Evolutionary conservation across 2,888 invertebrate genomes (phyloP).

Genomic region (Zonitis immaculata): DNA sequence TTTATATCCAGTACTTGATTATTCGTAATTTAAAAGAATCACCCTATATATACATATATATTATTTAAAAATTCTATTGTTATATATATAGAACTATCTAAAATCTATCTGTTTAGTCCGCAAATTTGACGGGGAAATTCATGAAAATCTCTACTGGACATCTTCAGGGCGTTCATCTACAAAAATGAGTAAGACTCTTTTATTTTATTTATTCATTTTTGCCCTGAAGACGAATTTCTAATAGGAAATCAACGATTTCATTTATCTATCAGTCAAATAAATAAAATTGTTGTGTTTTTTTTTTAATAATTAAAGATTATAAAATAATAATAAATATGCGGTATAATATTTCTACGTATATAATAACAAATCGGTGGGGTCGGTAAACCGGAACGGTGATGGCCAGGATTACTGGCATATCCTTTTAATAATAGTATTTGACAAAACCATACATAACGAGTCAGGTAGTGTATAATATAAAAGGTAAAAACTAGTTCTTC

Average conservation of each 20-base stretch:
- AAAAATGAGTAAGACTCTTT: slow-evolving; percentile 9
- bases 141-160: slow-evolving; percentile 10
- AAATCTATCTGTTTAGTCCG: slow-evolving; percentile 7
- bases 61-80: too few relatives aligned
- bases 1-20: slow-evolving; percentile 8
- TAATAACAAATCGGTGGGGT: slow-evolving; percentile 1
- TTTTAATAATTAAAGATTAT: too few relatives aligned
- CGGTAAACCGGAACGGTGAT: slow-evolving; percentile 11
- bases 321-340: not conserved
- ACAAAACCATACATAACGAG: slow-evolving; percentile 21
- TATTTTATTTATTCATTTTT: slow-evolving; percentile 1
- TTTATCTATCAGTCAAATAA: too few relatives aligned
- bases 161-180: slow-evolving; percentile 9
- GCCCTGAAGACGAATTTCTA: slow-evolving; percentile 3
- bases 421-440: slow-evolving; percentile 20
- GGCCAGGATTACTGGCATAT: slow-evolving; percentile 17
- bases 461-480: slow-evolving; percentile 17
- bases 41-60: too few relatives aligned
- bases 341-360: not conserved
- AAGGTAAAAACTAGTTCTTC: slow-evolving; percentile 18
- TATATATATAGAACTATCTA: slow-evolving; percentile 1
- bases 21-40: slow-evolving; percentile 14
- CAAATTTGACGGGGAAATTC: slow-evolving; percentile 4
- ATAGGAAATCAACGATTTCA: not conserved
- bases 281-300: too few relatives aligned